These are phyloP conservation scores for Podarcis raffonei DNA, from an alignment of 2,113 vertebrate genomes.

Conservation along the genomic window DNA sequence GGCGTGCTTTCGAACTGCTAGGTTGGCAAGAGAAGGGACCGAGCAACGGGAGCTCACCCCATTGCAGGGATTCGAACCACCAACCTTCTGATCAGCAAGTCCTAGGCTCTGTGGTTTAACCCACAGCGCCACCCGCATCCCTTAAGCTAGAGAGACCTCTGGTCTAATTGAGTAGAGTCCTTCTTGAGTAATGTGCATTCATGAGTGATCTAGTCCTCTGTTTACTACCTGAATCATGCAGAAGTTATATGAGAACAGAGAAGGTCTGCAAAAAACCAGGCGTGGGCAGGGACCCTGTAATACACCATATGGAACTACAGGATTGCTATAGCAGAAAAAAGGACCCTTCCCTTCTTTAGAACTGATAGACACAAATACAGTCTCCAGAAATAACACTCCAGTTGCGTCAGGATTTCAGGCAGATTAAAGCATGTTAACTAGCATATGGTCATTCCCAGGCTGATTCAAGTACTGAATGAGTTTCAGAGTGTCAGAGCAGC, in stretches of 20 bases:
- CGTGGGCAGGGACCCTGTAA: background rate
- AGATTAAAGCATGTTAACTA: background rate
- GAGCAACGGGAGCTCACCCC: no score
- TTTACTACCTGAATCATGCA: background rate
- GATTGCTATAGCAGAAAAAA: background rate
- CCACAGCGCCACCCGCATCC: no score
- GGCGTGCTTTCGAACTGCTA: no score
- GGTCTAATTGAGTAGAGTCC: background rate
- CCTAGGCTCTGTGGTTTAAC: no score
- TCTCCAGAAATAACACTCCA: background rate
- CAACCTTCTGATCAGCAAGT: no score
- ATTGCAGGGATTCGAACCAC: no score
- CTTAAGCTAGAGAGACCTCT: background rate
- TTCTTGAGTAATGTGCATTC: background rate
- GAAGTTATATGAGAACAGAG: background rate
- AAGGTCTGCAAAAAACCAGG: background rate
- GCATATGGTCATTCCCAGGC: background rate
- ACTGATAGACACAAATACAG: rapidly evolving
- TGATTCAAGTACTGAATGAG: background rate
- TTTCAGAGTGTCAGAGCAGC: conserved; percentile 1
- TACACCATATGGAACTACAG: background rate
- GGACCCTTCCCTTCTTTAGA: background rate
- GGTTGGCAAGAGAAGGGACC: no score
- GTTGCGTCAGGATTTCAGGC: background rate
- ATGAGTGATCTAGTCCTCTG: background rate